Evolutionary conservation across 2,888 invertebrate species (phyloP).

Genomic region (Stenichneumon culpator): DNA sequence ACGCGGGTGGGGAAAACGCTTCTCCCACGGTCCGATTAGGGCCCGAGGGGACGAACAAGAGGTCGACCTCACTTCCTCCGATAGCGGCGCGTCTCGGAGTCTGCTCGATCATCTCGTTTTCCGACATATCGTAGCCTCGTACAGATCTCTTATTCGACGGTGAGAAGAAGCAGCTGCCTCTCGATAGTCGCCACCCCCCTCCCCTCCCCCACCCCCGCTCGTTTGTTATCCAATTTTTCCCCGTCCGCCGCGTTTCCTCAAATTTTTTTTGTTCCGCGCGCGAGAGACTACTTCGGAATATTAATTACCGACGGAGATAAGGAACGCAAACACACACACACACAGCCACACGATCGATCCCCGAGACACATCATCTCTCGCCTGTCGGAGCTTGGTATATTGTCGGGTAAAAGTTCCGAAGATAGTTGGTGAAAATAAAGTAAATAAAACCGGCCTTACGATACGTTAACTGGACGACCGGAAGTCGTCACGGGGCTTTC

Average conservation of each 20-base stretch:
- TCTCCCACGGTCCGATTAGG: constrained; percentile 75
- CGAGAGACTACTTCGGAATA: constrained; percentile 73
- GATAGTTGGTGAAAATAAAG: constrained; percentile 75
- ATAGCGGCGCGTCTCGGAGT: constrained; percentile 82
- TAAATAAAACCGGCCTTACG: constrained; percentile 10
- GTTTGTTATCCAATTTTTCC: constrained; percentile 55
- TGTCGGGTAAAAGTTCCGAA: background rate
- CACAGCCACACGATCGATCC: constrained; percentile 15
- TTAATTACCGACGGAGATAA: constrained; percentile 80
- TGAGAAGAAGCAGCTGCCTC: constrained; percentile 64
- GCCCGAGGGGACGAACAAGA: constrained; percentile 65
- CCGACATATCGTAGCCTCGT: constrained; percentile 12
- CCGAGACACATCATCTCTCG: constrained; percentile 1
- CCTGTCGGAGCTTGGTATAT: background rate
- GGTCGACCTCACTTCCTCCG: constrained; percentile 85
- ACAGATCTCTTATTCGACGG: constrained; percentile 38
- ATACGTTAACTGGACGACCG: constrained; percentile 41
- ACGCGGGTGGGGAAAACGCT: constrained; percentile 68
- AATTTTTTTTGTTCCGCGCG: background rate
- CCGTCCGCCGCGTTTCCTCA: constrained; percentile 56
- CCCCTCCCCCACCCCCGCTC: background rate
- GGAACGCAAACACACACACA: background rate
- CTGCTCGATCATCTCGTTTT: constrained; percentile 72
- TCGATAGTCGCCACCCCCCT: constrained; percentile 32
- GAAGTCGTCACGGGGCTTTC: constrained; percentile 56